phyloP scores from a whole-genome alignment of 2,797 vertebrate genomes.

The Melanotaenia trifasciata region DNA sequence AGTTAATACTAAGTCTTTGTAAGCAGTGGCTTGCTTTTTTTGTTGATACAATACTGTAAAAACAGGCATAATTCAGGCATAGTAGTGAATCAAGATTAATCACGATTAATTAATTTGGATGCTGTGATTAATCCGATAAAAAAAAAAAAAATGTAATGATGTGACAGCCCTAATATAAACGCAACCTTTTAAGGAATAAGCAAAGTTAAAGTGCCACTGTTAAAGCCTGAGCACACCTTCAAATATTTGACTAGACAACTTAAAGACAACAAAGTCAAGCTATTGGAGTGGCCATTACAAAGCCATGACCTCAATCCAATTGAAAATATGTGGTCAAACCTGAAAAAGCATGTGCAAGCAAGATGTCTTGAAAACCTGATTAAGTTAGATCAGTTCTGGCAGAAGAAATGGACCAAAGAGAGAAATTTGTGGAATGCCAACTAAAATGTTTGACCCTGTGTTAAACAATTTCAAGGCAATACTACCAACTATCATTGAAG shows the following conservation, averaged over 20 bases:
- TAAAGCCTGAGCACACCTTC: background rate
- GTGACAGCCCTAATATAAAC: background rate
- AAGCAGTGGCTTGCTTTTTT: too few species aligned
- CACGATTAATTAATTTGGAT: too few species aligned
- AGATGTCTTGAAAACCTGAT: background rate
- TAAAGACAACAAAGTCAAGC: background rate
- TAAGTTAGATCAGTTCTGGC: constrained; percentile 12
- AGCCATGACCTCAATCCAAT: constrained; percentile 10
- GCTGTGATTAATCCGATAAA: too few species aligned
- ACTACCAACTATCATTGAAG: background rate
- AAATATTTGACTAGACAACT: background rate
- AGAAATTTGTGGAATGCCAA: background rate
- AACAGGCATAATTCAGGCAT: too few species aligned
- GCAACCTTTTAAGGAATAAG: background rate
- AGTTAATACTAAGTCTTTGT: too few species aligned
- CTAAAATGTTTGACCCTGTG: background rate
- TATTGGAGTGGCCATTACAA: background rate
- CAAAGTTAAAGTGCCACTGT: background rate
- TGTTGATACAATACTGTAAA: too few species aligned
- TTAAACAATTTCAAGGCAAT: constrained; percentile 14
- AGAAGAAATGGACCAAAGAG: constrained; percentile 12
- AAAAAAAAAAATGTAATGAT: too few species aligned
- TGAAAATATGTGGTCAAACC: constrained; percentile 6
- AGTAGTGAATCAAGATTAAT: too few species aligned
- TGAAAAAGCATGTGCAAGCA: constrained; percentile 1